Percentiles rank a stretch among this genome's conserved stretches.
Conservation (phyloP, 2,113 vertebrate species). For the Corythornis madagascariensis region DNA sequence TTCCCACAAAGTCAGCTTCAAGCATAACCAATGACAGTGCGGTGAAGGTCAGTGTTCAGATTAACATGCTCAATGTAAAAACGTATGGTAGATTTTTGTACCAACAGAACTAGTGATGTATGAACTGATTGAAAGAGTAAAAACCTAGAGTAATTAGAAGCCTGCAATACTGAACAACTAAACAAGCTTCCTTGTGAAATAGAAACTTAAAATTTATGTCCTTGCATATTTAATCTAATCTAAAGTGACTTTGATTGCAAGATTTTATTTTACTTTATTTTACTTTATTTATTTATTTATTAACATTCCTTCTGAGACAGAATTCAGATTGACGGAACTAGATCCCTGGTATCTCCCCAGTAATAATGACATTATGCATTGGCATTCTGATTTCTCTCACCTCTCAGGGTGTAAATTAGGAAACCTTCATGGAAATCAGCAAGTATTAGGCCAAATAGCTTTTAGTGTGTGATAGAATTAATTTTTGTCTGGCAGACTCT, state of each 20-base stretch:
- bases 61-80: slow-evolving; percentile 34
- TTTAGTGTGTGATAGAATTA: background rate
- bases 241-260: background rate
- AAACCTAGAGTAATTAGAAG: background rate
- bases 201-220: background rate
- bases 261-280: background rate
- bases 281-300: too few relatives aligned
- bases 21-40: slow-evolving; percentile 31
- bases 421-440: background rate
- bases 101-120: background rate
- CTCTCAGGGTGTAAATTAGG: background rate
- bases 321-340: background rate
- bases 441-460: background rate
- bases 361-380: background rate
- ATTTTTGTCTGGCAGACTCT: background rate
- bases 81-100: background rate
- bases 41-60: slow-evolving; percentile 65
- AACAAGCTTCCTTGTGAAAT: background rate
- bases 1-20: slow-evolving; percentile 61
- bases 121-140: background rate
- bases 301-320: background rate
- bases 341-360: background rate
- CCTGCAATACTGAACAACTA: background rate
- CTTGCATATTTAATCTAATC: background rate
- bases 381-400: background rate